Evolutionary conservation across 2,113 vertebrate genomes (phyloP).

Genomic region (Neoarius graeffei): DNA sequence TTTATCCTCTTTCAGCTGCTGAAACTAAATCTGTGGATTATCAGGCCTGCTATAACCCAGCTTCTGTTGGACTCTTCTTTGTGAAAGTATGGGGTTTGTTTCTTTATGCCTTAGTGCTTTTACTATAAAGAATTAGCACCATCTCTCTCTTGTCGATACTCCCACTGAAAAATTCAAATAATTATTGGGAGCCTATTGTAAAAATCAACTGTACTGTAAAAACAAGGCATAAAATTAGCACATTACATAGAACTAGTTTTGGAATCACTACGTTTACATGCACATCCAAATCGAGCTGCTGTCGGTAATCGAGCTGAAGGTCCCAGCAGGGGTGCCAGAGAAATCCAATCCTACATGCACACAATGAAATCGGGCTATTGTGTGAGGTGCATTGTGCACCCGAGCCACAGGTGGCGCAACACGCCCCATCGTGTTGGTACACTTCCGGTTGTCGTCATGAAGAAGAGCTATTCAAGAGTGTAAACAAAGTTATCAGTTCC

Average conservation of each 20-base stretch:
- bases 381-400: too few relatives aligned
- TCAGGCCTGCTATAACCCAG: background rate
- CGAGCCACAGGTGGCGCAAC: too few relatives aligned
- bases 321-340: too few relatives aligned
- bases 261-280: too few relatives aligned
- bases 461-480: too few relatives aligned
- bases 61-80: background rate
- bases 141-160: background rate
- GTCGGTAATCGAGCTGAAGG: too few relatives aligned
- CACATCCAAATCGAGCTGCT: too few relatives aligned
- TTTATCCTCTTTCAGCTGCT: slow-evolving; percentile 10
- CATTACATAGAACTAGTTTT: background rate
- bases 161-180: background rate
- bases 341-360: too few relatives aligned
- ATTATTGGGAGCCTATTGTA: background rate
- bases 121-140: background rate
- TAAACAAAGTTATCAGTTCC: too few relatives aligned
- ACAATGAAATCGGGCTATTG: too few relatives aligned
- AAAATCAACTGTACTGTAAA: background rate
- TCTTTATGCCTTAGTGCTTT: background rate
- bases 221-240: background rate
- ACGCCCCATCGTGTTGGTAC: too few relatives aligned
- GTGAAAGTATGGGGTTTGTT: background rate
- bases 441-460: too few relatives aligned
- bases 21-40: slow-evolving; percentile 10